These are phyloP conservation scores for Anguilla megastoma DNA, from an alignment of 2,797 vertebrate species.

Conservation along the genomic window DNA sequence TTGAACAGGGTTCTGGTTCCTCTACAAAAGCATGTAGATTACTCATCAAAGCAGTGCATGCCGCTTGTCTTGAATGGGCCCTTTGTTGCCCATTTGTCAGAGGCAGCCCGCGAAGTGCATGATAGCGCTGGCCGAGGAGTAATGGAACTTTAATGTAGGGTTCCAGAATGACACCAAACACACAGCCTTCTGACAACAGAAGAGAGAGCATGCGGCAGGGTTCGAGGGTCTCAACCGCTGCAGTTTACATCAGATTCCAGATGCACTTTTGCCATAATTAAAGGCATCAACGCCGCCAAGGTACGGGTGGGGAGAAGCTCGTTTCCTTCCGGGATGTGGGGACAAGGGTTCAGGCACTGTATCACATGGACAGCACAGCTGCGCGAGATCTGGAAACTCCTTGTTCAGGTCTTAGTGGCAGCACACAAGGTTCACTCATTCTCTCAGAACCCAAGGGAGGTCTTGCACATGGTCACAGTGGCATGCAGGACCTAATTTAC, in stretches of 20 bases:
- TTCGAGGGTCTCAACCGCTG: constrained; percentile 44
- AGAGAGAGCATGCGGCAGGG: constrained; percentile 41
- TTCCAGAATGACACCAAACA: constrained; percentile 25
- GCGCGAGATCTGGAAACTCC: background rate
- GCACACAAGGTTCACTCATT: background rate
- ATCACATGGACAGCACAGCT: background rate
- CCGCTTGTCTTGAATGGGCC: constrained; percentile 73
- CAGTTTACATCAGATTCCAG: constrained; percentile 38
- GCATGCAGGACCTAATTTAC: background rate
- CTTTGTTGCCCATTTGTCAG: constrained; percentile 79
- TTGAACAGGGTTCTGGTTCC: constrained; percentile 77
- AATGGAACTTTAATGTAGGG: constrained; percentile 60
- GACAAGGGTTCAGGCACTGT: background rate
- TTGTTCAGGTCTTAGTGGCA: background rate
- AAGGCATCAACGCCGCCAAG: background rate
- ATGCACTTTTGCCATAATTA: constrained; percentile 12
- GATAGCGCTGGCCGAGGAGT: constrained; percentile 60
- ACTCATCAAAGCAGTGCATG: constrained; percentile 74
- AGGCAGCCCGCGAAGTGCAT: constrained; percentile 69
- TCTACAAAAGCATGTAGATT: constrained; percentile 79
- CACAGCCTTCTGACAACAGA: constrained; percentile 41
- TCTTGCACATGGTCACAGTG: background rate
- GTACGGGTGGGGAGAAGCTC: background rate
- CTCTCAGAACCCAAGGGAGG: background rate
- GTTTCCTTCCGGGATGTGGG: background rate